These are phyloP conservation scores for Lepilemur septentrionalis DNA, from an alignment of 2,797 vertebrate species.

Conservation along the genomic window DNA sequence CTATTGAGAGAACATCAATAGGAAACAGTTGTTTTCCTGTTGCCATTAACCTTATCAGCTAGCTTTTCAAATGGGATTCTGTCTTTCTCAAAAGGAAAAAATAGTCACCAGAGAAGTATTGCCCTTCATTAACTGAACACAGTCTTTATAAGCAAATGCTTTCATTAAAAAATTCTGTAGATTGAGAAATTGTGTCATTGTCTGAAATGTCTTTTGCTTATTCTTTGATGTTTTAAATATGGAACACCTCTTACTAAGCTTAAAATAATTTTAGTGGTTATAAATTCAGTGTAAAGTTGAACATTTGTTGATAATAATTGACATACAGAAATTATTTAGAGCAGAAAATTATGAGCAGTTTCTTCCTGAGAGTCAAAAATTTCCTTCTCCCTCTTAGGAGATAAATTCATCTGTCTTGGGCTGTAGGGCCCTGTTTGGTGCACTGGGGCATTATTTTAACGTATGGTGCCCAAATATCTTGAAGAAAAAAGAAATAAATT, in stretches of 20 bases:
- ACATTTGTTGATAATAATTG: neutral
- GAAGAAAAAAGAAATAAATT: neutral
- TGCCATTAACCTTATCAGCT: neutral
- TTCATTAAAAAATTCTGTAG: neutral
- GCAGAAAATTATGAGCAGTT: neutral
- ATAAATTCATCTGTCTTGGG: neutral
- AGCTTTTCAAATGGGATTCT: neutral
- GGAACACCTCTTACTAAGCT: neutral
- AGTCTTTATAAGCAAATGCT: neutral
- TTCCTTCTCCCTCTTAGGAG: neutral
- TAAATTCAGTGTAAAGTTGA: neutral
- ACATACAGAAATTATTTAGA: constrained; percentile 17
- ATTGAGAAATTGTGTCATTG: neutral
- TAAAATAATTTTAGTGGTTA: constrained; percentile 5
- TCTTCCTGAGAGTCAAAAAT: neutral
- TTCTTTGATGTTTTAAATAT: neutral
- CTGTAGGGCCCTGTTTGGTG: neutral
- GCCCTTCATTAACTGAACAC: neutral
- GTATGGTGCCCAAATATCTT: neutral
- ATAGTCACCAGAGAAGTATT: neutral
- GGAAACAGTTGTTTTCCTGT: neutral
- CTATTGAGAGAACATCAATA: neutral
- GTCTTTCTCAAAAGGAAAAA: neutral
- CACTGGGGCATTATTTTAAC: neutral
- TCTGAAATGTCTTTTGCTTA: neutral